These are phyloP conservation scores for Anisognathus igniventris DNA, from an alignment of 2,797 vertebrate genomes.

Conservation along the genomic window DNA sequence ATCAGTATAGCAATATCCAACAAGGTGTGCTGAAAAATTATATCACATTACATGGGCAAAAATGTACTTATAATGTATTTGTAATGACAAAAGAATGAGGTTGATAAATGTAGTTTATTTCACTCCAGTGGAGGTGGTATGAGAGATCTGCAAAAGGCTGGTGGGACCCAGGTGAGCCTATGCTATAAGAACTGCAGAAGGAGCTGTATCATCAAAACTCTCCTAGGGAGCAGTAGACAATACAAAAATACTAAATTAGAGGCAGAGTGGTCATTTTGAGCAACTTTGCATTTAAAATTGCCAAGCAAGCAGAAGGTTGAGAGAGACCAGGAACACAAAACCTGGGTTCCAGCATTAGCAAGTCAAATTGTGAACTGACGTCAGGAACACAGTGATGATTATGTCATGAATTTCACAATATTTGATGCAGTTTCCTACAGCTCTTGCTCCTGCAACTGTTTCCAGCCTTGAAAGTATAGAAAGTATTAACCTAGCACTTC, in stretches of 20 bases:
- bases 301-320: neutral
- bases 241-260: neutral
- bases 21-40: neutral
- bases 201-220: neutral
- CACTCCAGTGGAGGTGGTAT: accelerated
- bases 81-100: neutral
- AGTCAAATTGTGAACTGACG: neutral
- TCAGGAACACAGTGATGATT: neutral
- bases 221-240: neutral
- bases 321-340: neutral
- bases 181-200: neutral
- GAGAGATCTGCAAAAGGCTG: neutral
- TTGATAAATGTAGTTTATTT: neutral
- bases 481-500: neutral
- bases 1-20: neutral
- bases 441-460: neutral
- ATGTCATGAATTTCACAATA: neutral
- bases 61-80: neutral
- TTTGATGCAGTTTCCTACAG: neutral
- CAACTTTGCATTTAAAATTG: neutral
- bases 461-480: neutral
- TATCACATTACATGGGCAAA: neutral
- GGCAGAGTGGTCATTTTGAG: neutral
- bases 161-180: neutral
- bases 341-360: neutral